Evolutionary conservation across 2,113 vertebrate species (phyloP).

Genomic region (Gnathonemus longibarbis): DNA sequence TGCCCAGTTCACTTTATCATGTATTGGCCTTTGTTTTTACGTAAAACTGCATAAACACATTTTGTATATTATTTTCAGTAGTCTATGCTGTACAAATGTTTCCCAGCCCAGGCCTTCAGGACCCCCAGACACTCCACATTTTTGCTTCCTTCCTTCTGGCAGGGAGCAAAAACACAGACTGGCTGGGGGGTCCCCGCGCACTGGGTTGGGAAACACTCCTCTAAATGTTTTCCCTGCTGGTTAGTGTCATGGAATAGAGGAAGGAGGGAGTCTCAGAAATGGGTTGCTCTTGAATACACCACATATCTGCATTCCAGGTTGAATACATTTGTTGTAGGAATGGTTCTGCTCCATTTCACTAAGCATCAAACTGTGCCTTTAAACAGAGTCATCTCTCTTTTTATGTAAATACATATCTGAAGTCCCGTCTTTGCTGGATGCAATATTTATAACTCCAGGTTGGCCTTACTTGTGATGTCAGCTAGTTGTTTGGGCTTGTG

Average conservation of each 20-base stretch:
- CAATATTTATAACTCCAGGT: conserved; percentile 16
- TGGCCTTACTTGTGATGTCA: conserved; percentile 11
- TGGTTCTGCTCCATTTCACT: not conserved
- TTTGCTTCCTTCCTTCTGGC: not conserved
- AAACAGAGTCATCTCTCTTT: not conserved
- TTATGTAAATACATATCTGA: not conserved
- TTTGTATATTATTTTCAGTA: not conserved
- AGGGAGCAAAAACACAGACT: not conserved
- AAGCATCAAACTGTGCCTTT: not conserved
- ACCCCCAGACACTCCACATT: not conserved
- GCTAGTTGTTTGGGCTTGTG: conserved; percentile 6
- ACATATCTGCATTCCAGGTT: not conserved
- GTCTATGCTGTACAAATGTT: not conserved
- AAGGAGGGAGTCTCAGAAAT: not conserved
- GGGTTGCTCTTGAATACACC: not conserved
- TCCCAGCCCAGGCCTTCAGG: not conserved
- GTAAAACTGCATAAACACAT: not conserved
- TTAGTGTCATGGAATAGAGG: not conserved
- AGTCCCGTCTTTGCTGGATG: not conserved
- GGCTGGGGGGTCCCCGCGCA: too few relatives aligned
- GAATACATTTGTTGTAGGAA: too few relatives aligned
- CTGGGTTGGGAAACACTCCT: not conserved
- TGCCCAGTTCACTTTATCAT: not conserved
- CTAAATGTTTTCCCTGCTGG: not conserved
- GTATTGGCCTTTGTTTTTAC: not conserved